phyloP scores from a whole-genome alignment of 2,888 invertebrate species.

The Dicyrtomina minuta region DNA sequence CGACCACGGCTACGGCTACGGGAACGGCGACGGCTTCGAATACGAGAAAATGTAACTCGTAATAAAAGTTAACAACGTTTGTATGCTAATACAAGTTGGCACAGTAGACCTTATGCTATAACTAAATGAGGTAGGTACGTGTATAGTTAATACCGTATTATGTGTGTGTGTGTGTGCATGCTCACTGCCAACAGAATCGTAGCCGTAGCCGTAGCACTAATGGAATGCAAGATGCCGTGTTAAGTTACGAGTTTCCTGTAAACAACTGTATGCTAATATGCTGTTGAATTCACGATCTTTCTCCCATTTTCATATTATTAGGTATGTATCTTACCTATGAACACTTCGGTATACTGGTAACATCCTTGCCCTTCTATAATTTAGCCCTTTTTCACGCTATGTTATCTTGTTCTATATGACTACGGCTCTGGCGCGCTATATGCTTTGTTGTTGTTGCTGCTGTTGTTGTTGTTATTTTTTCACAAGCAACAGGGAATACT shows the following conservation, averaged over 20 bases:
- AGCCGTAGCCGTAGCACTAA: constrained; percentile 4
- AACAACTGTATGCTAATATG: neutral
- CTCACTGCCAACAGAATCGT: neutral
- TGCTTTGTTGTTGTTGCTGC: too few species aligned
- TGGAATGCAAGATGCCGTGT: constrained; percentile 28
- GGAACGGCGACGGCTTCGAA: too few species aligned
- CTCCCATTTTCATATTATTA: neutral
- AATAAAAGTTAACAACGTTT: constrained; percentile 26
- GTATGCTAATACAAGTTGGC: constrained; percentile 22
- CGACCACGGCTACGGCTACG: too few species aligned
- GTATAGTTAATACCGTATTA: neutral
- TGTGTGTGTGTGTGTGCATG: neutral
- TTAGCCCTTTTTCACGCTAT: constrained; percentile 4
- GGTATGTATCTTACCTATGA: neutral
- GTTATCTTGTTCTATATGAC: too few species aligned
- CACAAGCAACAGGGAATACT: constrained; percentile 16
- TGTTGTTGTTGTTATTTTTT: too few species aligned
- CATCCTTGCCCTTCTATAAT: neutral
- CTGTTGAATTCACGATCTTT: neutral
- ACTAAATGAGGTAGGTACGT: too few species aligned
- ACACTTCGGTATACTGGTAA: neutral
- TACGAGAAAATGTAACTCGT: constrained; percentile 18
- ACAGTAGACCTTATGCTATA: neutral
- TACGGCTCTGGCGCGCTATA: too few species aligned
- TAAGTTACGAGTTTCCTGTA: constrained; percentile 11